phyloP scores from a whole-genome alignment of 2,888 invertebrate species.

The Abscondita cerata region DNA sequence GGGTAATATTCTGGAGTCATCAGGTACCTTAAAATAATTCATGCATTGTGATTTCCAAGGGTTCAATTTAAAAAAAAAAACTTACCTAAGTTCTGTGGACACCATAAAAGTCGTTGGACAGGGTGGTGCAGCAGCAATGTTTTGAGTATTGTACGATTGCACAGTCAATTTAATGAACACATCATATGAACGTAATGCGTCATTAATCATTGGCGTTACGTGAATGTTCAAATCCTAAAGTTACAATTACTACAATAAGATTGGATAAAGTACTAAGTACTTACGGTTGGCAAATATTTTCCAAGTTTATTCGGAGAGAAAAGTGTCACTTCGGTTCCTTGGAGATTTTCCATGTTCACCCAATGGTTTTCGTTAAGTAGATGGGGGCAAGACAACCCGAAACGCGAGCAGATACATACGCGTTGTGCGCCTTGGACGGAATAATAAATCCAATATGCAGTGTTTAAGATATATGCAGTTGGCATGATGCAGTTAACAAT shows the following conservation, averaged over 20 bases:
- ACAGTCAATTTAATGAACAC: background rate
- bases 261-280: background rate
- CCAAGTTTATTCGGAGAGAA: background rate
- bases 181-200: conserved; percentile 2
- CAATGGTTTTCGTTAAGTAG: conserved; percentile 36
- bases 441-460: conserved; percentile 47
- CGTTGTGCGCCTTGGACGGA: conserved; percentile 15
- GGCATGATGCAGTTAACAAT: conserved; percentile 44
- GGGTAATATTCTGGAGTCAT: conserved; percentile 13
- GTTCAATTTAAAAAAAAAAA: too few species aligned
- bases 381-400: conserved; percentile 43
- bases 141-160: background rate
- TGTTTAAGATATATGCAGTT: conserved; percentile 45
- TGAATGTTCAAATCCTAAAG: conserved; percentile 10
- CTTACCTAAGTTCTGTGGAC: background rate
- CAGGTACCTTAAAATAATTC: conserved; percentile 8
- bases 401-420: conserved; percentile 44
- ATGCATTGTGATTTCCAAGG: too few species aligned
- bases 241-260: background rate
- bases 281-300: conserved; percentile 16
- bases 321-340: background rate
- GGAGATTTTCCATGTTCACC: conserved; percentile 3
- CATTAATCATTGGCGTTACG: background rate
- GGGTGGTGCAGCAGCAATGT: background rate
- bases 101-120: background rate